A percentile compares a stretch with the other conserved stretches of the same genome.
Conservation (phyloP, 2,888 invertebrate genomes). For the Agriopis leucophaearia region DNA sequence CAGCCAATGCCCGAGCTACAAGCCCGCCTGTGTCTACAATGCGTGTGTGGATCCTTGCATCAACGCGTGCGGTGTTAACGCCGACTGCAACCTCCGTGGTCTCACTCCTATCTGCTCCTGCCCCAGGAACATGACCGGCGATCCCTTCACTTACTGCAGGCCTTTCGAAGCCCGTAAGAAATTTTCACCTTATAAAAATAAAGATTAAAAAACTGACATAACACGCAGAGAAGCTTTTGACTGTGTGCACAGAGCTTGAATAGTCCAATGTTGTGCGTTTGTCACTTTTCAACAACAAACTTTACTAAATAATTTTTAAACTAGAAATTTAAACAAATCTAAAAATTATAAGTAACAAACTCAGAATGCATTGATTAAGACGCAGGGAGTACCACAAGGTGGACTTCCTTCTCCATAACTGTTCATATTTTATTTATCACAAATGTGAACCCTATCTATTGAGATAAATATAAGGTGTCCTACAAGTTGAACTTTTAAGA, state of each 20-base stretch:
- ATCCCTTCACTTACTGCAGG: constrained; percentile 93
- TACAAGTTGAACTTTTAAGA: constrained; percentile 25
- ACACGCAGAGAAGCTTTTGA: not conserved
- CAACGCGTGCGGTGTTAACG: constrained; percentile 92
- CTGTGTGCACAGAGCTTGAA: not conserved
- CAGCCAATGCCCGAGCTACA: constrained; percentile 91
- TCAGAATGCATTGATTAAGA: not conserved
- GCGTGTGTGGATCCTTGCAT: constrained; percentile 94
- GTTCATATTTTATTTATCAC: not conserved
- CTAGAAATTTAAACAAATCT: not conserved
- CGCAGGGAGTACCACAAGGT: not conserved
- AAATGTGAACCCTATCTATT: not conserved
- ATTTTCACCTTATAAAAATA: not conserved
- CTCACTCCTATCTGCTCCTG: constrained; percentile 95
- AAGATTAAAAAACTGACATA: not conserved
- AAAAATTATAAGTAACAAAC: no score
- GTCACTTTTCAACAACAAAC: no score
- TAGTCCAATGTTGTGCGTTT: no score
- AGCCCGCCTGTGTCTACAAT: constrained; percentile 93
- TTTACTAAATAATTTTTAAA: no score
- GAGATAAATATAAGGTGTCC: not conserved
- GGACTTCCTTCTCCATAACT: not conserved
- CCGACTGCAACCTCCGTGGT: constrained; percentile 92
- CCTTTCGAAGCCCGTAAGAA: constrained; percentile 91
- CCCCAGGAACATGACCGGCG: constrained; percentile 94